These are phyloP conservation scores for Melanogrammus aeglefinus DNA, from an alignment of 2,797 vertebrate genomes.

Conservation along the genomic window DNA sequence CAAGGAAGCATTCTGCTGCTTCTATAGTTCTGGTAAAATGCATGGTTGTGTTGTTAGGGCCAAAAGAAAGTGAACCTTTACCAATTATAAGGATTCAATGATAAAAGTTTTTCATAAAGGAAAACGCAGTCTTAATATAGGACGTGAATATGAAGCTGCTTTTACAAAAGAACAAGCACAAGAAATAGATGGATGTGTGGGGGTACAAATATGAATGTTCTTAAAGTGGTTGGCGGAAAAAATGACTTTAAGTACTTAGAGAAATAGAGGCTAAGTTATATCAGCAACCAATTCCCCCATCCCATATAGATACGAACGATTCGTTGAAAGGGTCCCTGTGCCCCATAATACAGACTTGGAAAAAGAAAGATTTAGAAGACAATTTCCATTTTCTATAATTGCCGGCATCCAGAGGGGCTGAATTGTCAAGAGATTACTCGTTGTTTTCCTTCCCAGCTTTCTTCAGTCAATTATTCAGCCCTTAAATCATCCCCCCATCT, in stretches of 20 bases:
- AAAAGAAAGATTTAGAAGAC: slow-evolving; percentile 22
- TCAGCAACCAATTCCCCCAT: slow-evolving; percentile 36
- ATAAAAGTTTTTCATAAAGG: not conserved
- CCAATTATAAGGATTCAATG: not conserved
- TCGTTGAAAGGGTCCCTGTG: not conserved
- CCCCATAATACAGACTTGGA: slow-evolving; percentile 21
- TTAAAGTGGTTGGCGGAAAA: not conserved
- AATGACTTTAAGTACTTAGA: not conserved
- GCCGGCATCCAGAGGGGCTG: slow-evolving; percentile 20
- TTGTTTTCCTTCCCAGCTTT: slow-evolving; percentile 29
- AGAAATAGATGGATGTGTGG: not conserved
- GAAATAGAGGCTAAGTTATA: slow-evolving; percentile 10
- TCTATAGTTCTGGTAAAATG: no score
- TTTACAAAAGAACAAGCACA: not conserved
- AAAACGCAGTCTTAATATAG: not conserved
- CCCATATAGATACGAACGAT: not conserved
- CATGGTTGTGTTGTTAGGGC: no score
- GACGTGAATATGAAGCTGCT: not conserved
- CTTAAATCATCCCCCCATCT: slow-evolving; percentile 41
- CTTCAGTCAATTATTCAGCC: slow-evolving; percentile 46
- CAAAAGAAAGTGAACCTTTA: not conserved
- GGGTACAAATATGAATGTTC: not conserved
- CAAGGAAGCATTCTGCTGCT: no score
- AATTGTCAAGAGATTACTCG: slow-evolving; percentile 26
- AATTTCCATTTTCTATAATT: slow-evolving; percentile 13